Evolutionary conservation across 2,113 vertebrate genomes (phyloP), one percentile per base, ranked within the genome.

Genomic region (Opisthocomus hoazin): DNA sequence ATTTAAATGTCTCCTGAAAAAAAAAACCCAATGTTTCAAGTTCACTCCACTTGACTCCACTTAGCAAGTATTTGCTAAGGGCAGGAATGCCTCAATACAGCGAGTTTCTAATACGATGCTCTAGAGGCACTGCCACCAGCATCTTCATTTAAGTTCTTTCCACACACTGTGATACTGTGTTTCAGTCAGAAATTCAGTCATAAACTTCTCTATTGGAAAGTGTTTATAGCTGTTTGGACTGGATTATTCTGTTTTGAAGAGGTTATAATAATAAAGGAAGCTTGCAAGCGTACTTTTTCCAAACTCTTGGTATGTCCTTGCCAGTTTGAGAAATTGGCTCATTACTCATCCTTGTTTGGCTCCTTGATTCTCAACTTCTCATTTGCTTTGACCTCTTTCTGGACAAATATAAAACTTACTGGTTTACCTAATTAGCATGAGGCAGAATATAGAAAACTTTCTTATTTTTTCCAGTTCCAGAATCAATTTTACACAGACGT

Each of bases 241-340:
- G 85, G 80, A 68, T 61, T 88, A 71, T 93, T 95, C 96, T 95
- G 93, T 94, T 96, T 94, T 96, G 95, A 84, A 92, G 96, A 96
- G 96, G 94, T 97, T 96, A 97, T 36, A 96, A 97, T 91, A 97
- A 97, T 94, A 97, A 96, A 84, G 56, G 85, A 94, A 86, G 60
- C 60, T 81, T 60, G 64, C 53, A 91, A 94, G 69, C 16, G 1
- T 9, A 36, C 68, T 94, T 94, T 87, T 94, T 90, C 80, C 77
- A 90, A 96, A 93, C 53, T 85, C 84, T 29, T 76, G 48, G 86
- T 93, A 45, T 29, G 82, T 39, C 12, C 10, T 34, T 66, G 65
- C 74, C 69, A 58, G 71, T 76, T 81, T 69, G 58, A 77, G 91
- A 96, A 75, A 66, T 2, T 74, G 77, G 58, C 88, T 96, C 15